Base-by-base conservation (phyloP, 2,797 vertebrate species). In the Phoebastria nigripes region DNA sequence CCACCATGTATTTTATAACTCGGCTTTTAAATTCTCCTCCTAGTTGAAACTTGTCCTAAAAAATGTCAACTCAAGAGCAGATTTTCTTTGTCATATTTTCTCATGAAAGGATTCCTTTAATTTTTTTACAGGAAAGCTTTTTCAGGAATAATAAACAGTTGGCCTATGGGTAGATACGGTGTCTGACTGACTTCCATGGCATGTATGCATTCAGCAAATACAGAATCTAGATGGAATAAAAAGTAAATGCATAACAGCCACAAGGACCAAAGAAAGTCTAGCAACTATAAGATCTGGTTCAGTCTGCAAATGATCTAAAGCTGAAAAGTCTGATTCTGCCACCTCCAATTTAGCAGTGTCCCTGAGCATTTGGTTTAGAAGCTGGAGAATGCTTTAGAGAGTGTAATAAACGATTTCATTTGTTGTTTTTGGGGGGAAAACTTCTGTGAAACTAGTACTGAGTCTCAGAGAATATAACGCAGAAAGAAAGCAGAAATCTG, bases 31-130 rank as follows among this genome's bases (percentile, higher is more conserved):
- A 78, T 76, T 95, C 39, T 93, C 28, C 31, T 88, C 56, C 76
- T 87, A 39, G 90, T 79, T 94, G 86, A 96, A 95, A 91, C 87
- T 93, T 96, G 92, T 94, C 49, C 80, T 89, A 56, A 59, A 80
- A 87, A 76, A 74, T 49, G 37, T 90, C 89, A 95, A 20, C 51
- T 84, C 42, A 49, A 89, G 67, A 87, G 28, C 51, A 82, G 44
- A 41, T 73, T 93, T 92, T 88, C 56, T 82, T 76, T 22, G 8
- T 82, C 19, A 21, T 31, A 11, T 74, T 82, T 87, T 78, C 35
- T 78, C 39, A 47, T 37, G 82, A 85, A 94, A 85, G 11, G 24
- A 18, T 71, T 89, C 5, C 19, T 65, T 63, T 24, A 3, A 8
- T n/a, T 6, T 80, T 76, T 52, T 19, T 49, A 25, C 8, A 71